Evolutionary conservation across 2,797 vertebrate species (phyloP), one percentile per base, ranked within the genome.

Genomic region (Peromyscus aztecus): DNA sequence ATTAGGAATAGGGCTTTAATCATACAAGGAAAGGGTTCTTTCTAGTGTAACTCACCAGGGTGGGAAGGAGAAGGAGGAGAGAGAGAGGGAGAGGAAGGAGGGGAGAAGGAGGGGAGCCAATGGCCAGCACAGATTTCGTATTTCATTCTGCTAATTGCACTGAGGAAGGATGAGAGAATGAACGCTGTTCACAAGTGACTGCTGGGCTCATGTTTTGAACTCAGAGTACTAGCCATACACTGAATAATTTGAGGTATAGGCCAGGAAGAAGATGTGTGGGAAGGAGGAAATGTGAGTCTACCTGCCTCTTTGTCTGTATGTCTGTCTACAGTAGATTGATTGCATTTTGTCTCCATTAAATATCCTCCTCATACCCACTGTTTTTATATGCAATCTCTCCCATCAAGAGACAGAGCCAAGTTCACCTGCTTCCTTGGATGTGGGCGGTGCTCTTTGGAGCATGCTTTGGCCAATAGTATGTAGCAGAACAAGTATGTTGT

Each of bases 1-100:
- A 91, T 88, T 93, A 71, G 83, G 52, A 61, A 29, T 55, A 93
- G 71, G 24, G n/a, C 16, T 93, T 92, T 89, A 80, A 86, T 84
- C 11, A 88, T 31, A 83, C 40, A 91, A 88, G 46, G 13, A 76
- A 85, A 95, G 24, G 2, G 29, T 73, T 67, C 59, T 91, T 90
- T 90, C 57, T 94, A 83, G 29, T 55, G 19, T 91, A 88, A 82
- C 29, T 55, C 69, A 94, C 16, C 49, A 94, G 29, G 12, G 31
- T 57, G 52, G 46, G 91, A 12, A 82, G n/a, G n/a, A 59, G n/a
- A 6, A 19, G n/a, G 37, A 12, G 3, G 37, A 29, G 12, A 1
- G 13, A 21, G 6, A 4, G n/a, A 12, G 5, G 3, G 13, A 29
- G 8, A 2, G 12, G 14, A 55, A 2, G 17, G n/a, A 2, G 19